These are phyloP conservation scores for Heliconius ethilla DNA, from an alignment of 2,888 invertebrate species.

Conservation along the genomic window DNA sequence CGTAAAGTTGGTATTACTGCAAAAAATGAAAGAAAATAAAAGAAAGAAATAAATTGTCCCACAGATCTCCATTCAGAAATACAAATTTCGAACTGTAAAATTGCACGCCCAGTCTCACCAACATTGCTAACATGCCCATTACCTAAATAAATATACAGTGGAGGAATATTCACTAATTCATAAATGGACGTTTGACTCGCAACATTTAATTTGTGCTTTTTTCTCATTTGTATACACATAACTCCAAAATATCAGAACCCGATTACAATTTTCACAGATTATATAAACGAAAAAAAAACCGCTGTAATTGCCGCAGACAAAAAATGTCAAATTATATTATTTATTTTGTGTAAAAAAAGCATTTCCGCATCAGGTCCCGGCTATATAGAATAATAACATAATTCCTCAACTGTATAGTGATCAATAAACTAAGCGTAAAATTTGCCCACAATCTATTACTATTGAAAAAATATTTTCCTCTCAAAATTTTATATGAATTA, in stretches of 20 bases:
- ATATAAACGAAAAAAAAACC: background rate
- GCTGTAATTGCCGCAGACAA: conserved; percentile 10
- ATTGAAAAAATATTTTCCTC: conserved; percentile 65
- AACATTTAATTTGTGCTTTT: conserved; percentile 42
- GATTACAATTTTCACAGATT: conserved; percentile 23
- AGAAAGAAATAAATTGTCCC: conserved; percentile 23
- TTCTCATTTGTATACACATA: conserved; percentile 29
- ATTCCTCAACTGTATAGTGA: conserved; percentile 72
- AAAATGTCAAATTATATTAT: conserved; percentile 8
- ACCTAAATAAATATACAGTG: conserved; percentile 75
- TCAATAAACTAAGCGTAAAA: conserved; percentile 61
- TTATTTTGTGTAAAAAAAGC: background rate
- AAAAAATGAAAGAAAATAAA: background rate
- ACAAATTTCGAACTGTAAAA: conserved; percentile 31
- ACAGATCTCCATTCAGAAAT: conserved; percentile 10
- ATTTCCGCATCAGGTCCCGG: conserved; percentile 43
- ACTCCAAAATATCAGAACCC: conserved; percentile 38
- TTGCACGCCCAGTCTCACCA: conserved; percentile 46
- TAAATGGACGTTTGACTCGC: conserved; percentile 74
- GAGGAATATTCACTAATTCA: conserved; percentile 73
- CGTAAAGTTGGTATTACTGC: background rate
- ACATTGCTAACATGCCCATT: conserved; percentile 63
- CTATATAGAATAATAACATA: conserved; percentile 34
- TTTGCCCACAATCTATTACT: conserved; percentile 58
- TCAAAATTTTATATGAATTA: conserved; percentile 50